Evolutionary conservation across 2,113 vertebrate species (phyloP).

Genomic region (Calidris pugnax): DNA sequence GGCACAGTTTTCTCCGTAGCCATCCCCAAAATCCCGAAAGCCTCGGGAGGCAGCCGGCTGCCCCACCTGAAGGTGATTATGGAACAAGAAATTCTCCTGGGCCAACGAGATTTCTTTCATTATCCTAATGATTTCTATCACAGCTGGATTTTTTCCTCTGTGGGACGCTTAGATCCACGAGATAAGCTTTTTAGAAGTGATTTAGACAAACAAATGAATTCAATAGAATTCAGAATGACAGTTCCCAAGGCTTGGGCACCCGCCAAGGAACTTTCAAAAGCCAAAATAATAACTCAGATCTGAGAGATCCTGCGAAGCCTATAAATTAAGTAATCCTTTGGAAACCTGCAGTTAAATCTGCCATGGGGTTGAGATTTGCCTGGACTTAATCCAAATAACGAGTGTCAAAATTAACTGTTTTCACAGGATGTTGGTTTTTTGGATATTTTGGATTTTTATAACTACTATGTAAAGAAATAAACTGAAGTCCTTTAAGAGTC

Average conservation of each 20-base stretch:
- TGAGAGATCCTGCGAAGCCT: constrained; percentile 30
- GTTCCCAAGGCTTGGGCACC: background rate
- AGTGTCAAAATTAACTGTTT: constrained; percentile 34
- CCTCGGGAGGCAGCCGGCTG: background rate
- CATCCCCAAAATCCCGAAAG: background rate
- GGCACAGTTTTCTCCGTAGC: accelerated
- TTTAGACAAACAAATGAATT: constrained; percentile 57
- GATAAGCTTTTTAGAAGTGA: background rate
- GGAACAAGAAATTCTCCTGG: background rate
- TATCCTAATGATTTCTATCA: constrained; percentile 16
- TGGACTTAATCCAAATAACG: constrained; percentile 30
- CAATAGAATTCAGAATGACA: constrained; percentile 15
- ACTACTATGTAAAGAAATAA: constrained; percentile 2
- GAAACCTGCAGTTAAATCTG: constrained; percentile 25
- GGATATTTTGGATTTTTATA: background rate
- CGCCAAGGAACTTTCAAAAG: constrained; percentile 50
- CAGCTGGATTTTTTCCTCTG: constrained; percentile 30
- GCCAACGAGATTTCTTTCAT: background rate
- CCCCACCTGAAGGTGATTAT: background rate
- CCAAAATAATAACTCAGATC: constrained; percentile 48
- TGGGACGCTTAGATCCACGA: background rate
- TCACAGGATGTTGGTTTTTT: background rate
- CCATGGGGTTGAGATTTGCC: constrained; percentile 18
- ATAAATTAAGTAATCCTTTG: constrained; percentile 55
- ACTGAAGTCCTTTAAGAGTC: background rate